Evolutionary conservation across 2,888 invertebrate species (phyloP), one percentile per base, ranked within the genome.

Genomic region (Brachyptera putata): DNA sequence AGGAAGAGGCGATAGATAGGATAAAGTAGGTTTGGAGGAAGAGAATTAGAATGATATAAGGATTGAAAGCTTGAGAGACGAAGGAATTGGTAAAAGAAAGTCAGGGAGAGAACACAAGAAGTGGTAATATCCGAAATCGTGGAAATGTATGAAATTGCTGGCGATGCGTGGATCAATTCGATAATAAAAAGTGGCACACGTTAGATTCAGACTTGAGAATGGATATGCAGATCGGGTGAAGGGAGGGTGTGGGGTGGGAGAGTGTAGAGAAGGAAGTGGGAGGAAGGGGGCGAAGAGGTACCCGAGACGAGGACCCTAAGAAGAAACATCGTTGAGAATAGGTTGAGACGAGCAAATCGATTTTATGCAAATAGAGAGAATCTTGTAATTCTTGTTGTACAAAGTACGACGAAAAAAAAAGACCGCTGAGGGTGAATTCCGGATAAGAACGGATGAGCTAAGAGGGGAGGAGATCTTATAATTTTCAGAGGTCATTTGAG

Each of bases 361-460:
- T 53, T 53, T 53, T 53, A 53, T 53, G 53, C 34, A 53, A 53
- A 53, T 53, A n/a, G 16, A n/a, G 53, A 30, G 53, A 14, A 16
- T 16, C 53, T 53, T 53, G 53, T 53, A 53, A 53, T 53, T 53
- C 53, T 36, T 53, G 53, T 9, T 53, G 53, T 53, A 53, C 53
- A 53, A 36, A 36, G 53, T 53, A 36, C n/a, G n/a, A n/a, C n/a
- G n/a, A n/a, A n/a, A n/a, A 53, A 53, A 53, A 36, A 53, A 50
- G 21, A 21, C 36, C n/a, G n/a, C n/a, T n/a, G 16, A 34, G 53
- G 53, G 49, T 50, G 25, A 26, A 22, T 48, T 25, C 24, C 22
- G 14, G 48, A 48, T 48, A 48, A 48, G 48, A 21, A 48, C 25
- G 25, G 49, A 50, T 50, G 49, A 50, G 30, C 49, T 26, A 50